Percentiles rank a stretch among this genome's conserved stretches.
Evolutionary conservation across 2,113 vertebrate genomes (phyloP).

Genomic region (Turnix velox): DNA sequence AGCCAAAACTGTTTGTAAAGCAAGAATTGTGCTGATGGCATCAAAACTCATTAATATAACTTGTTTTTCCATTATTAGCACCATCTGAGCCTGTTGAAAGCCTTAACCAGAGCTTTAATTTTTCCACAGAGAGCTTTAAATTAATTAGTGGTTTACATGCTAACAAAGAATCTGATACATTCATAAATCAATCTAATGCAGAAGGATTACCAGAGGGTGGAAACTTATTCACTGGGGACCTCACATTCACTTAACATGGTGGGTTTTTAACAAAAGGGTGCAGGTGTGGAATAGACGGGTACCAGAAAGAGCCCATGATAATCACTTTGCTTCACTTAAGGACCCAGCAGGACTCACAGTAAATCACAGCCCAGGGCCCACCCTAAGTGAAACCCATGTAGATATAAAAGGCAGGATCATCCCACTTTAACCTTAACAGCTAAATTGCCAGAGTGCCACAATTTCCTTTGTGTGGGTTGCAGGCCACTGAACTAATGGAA

Average conservation of each 20-base stretch:
- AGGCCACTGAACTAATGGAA: conserved; percentile 65
- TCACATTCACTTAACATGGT: conserved; percentile 73
- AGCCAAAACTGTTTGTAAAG: conserved; percentile 57
- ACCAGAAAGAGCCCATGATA: conserved; percentile 74
- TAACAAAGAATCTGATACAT: conserved; percentile 79
- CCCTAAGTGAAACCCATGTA: conserved; percentile 69
- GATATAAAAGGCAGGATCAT: conserved; percentile 70
- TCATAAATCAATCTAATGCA: conserved; percentile 78
- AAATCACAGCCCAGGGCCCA: conserved; percentile 81
- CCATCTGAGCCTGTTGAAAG: conserved; percentile 80
- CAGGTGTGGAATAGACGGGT: conserved; percentile 75
- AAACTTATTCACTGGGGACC: conserved; percentile 73
- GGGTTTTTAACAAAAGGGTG: conserved; percentile 76
- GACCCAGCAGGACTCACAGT: conserved; percentile 73
- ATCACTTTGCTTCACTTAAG: conserved; percentile 83
- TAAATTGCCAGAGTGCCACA: conserved; percentile 70
- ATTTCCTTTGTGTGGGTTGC: conserved; percentile 64
- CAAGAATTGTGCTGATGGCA: conserved; percentile 48
- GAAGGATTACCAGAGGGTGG: conserved; percentile 66
- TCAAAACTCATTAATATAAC: conserved; percentile 73
- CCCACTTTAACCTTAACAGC: conserved; percentile 75
- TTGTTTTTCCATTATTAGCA: conserved; percentile 73
- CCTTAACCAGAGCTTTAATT: conserved; percentile 78
- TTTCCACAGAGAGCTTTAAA: conserved; percentile 85
- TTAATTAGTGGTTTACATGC: conserved; percentile 84